Percentiles rank a stretch among this genome's conserved stretches.
Conservation (phyloP, 2,888 invertebrate species). For the Melitaea athalia region DNA sequence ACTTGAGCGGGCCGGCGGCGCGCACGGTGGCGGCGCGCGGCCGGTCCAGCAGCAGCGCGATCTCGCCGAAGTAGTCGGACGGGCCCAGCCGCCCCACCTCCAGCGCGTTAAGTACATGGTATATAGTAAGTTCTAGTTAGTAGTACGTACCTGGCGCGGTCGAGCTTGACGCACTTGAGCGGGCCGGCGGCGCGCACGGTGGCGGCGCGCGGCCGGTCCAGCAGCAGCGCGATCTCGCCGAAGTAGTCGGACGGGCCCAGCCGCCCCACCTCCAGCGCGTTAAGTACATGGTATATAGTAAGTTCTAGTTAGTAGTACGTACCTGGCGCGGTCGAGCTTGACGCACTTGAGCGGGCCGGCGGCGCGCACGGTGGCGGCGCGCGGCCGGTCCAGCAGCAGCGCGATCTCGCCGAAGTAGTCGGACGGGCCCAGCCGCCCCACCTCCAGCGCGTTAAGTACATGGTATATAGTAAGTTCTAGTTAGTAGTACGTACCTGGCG, state of each 20-base stretch:
- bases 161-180: conserved; percentile 99
- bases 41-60: conserved; percentile 97
- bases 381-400: conserved; percentile 96
- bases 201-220: conserved; percentile 99
- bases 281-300: no score
- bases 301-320: neutral
- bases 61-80: conserved; percentile 99
- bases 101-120: no score
- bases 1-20: conserved; percentile 96
- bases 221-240: conserved; percentile 98
- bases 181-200: conserved; percentile 97
- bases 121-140: no score
- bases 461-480: no score
- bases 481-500: conserved; percentile 83
- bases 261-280: conserved; percentile 97
- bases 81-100: conserved; percentile 99
- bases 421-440: conserved; percentile 97
- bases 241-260: conserved; percentile 99
- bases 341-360: conserved; percentile 98
- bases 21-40: conserved; percentile 99
- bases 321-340: conserved; percentile 97
- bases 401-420: conserved; percentile 99
- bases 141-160: conserved; percentile 89
- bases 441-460: conserved; percentile 96
- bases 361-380: conserved; percentile 98